Conservation (phyloP, 2,888 invertebrate genomes). For the Desoria tigrina region DNA sequence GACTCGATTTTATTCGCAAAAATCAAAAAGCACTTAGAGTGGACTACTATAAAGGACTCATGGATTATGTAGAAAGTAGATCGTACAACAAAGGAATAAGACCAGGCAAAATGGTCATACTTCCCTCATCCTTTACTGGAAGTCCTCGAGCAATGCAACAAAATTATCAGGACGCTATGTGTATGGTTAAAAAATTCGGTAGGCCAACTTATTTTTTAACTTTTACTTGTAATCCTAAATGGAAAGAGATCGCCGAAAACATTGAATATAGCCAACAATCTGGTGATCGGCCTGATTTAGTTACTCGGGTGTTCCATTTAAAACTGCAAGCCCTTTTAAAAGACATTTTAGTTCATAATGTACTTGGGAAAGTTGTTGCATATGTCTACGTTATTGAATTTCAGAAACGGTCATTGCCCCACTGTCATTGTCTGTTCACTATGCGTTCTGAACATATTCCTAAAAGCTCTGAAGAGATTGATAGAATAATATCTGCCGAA, state of each 20-base stretch:
- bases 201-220: too few relatives aligned
- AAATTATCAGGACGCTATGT: conserved; percentile 58
- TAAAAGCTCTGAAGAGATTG: conserved; percentile 47
- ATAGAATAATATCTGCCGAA: too few relatives aligned
- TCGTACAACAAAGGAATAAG: too few relatives aligned
- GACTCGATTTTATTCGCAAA: too few relatives aligned
- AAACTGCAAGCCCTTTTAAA: too few relatives aligned
- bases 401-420: too few relatives aligned
- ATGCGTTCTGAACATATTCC: conserved; percentile 28
- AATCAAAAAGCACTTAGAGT: conserved; percentile 44
- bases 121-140: conserved; percentile 56
- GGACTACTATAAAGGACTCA: conserved; percentile 53
- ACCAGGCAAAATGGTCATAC: conserved; percentile 55
- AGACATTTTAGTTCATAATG: too few relatives aligned
- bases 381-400: conserved; percentile 46
- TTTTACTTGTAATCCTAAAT: too few relatives aligned
- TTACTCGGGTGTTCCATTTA: too few relatives aligned
- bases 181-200: conserved; percentile 57
- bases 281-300: conserved; percentile 50
- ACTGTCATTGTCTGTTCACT: conserved; percentile 41
- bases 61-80: conserved; percentile 35
- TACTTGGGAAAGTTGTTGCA: conserved; percentile 49
- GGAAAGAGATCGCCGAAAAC: too few relatives aligned
- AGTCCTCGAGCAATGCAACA: conserved; percentile 56
- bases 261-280: conserved; percentile 42